Evolutionary conservation across 2,888 invertebrate genomes (phyloP).

Genomic region (Tiliacea citrago): DNA sequence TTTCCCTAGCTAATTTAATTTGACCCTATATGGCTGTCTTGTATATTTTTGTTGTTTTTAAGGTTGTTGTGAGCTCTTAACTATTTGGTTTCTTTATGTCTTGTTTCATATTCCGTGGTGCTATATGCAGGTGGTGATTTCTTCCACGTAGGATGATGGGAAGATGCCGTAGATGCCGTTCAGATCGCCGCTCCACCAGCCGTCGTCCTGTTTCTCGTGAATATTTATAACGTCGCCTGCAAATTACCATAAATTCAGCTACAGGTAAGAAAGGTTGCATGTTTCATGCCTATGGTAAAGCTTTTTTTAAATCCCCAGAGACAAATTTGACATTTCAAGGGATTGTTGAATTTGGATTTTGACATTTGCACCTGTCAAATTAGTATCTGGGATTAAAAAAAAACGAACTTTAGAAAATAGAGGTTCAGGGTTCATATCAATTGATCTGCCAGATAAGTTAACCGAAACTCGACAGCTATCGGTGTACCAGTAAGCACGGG

Average conservation of each 20-base stretch:
- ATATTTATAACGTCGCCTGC: constrained; percentile 96
- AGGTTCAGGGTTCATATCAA: neutral
- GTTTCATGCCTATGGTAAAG: neutral
- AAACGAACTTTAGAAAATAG: neutral
- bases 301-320: no score
- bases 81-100: neutral
- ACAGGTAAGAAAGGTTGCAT: constrained; percentile 1
- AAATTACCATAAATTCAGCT: constrained; percentile 52
- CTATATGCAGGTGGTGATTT: constrained; percentile 90
- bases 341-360: no score
- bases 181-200: constrained; percentile 98
- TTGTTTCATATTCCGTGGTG: neutral
- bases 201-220: constrained; percentile 97
- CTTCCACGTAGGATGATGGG: constrained; percentile 98
- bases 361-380: no score
- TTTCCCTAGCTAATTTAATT: neutral
- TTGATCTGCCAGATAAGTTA: neutral
- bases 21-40: neutral
- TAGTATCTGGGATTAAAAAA: no score
- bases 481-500: no score
- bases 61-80: neutral
- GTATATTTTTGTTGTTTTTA: neutral
- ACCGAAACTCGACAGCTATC: neutral
- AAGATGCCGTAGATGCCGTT: constrained; percentile 97
- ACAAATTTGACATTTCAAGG: no score